Conservation (phyloP, 2,797 vertebrate genomes). For the Chiloscyllium punctatum region DNA sequence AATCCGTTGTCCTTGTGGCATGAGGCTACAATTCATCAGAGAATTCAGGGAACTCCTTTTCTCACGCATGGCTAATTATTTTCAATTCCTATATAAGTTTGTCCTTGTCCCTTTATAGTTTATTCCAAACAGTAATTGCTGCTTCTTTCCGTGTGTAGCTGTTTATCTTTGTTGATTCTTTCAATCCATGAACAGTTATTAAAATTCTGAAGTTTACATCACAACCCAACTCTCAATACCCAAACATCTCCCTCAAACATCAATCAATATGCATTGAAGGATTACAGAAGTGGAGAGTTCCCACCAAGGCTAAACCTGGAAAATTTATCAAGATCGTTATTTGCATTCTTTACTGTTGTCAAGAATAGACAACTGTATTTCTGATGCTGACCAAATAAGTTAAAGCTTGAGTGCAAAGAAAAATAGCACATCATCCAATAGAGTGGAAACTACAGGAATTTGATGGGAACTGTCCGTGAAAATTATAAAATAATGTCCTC, state of each 20-base stretch:
- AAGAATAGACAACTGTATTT: slow-evolving; percentile 14
- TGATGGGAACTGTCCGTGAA: slow-evolving; percentile 7
- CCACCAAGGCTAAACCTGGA: background rate
- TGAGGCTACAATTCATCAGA: too few relatives aligned
- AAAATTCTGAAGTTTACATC: too few relatives aligned
- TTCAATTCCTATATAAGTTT: too few relatives aligned
- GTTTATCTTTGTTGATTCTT: too few relatives aligned
- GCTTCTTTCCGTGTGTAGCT: too few relatives aligned
- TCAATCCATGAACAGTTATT: too few relatives aligned
- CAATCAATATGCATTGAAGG: background rate
- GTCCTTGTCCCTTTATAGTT: too few relatives aligned
- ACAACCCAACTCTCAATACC: background rate
- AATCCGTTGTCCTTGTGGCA: too few relatives aligned
- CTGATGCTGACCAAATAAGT: background rate
- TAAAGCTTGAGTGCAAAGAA: slow-evolving; percentile 1
- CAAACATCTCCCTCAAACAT: background rate
- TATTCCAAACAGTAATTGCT: too few relatives aligned
- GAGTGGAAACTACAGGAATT: slow-evolving; percentile 1
- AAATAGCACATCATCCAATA: background rate
- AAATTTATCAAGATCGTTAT: background rate
- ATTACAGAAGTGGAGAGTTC: background rate
- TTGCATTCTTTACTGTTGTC: slow-evolving; percentile 13
- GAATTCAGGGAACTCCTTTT: too few relatives aligned
- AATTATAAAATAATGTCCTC: background rate
- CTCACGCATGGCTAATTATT: too few relatives aligned